phyloP scores from a whole-genome alignment of 2,113 vertebrate species.

The Anhinga anhinga region DNA sequence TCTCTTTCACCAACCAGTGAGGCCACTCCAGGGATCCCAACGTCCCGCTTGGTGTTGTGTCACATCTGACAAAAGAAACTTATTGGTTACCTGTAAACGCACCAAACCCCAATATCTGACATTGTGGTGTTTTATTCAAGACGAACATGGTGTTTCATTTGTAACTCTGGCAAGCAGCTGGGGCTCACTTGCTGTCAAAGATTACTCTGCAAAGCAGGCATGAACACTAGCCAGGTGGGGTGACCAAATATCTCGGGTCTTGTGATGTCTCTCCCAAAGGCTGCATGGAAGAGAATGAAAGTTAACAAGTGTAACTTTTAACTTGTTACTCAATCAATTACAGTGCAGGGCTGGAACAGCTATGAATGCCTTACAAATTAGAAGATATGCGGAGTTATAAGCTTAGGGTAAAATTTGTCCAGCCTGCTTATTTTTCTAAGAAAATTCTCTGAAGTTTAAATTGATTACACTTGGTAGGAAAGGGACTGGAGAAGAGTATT shows the following conservation, averaged over 20 bases:
- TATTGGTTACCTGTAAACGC: neutral
- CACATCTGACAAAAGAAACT: neutral
- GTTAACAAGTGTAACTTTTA: neutral
- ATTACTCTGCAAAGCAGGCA: neutral
- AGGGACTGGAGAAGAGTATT: neutral
- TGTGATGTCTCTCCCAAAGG: neutral
- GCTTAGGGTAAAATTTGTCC: neutral
- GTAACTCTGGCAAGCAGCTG: neutral
- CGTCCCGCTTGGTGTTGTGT: neutral
- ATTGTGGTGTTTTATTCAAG: neutral
- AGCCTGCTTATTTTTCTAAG: neutral
- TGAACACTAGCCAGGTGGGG: neutral
- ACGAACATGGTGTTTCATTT: neutral
- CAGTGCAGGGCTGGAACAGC: neutral
- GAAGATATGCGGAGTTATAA: neutral
- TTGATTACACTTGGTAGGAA: neutral
- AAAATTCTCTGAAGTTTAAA: neutral
- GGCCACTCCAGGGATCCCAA: neutral
- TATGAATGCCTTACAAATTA: neutral
- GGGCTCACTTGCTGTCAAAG: neutral
- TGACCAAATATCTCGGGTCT: neutral
- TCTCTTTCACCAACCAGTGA: neutral
- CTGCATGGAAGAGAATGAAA: neutral
- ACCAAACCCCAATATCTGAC: accelerated
- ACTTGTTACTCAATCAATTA: neutral